Evolutionary conservation across 2,888 invertebrate genomes (phyloP).

Genomic region (Endomychus coccineus): DNA sequence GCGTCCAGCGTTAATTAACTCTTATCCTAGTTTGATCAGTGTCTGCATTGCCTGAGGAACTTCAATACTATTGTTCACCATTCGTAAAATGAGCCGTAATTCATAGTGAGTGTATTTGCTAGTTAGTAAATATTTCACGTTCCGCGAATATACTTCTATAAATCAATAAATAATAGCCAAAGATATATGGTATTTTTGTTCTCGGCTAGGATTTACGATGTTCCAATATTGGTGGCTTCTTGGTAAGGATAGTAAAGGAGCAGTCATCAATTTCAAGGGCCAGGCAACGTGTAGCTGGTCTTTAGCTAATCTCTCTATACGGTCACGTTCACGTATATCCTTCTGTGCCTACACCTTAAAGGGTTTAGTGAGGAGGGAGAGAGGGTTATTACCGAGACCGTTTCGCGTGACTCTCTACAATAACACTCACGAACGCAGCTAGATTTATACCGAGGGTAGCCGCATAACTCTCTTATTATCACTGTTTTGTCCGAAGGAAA

Average conservation of each 20-base stretch:
- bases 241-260: slow-evolving; percentile 16
- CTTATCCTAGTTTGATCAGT: too few relatives aligned
- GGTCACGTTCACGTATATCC: slow-evolving; percentile 25
- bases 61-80: too few relatives aligned
- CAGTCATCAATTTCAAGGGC: slow-evolving; percentile 26
- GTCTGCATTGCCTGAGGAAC: too few relatives aligned
- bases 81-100: too few relatives aligned
- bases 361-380: slow-evolving; percentile 17
- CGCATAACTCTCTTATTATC: slow-evolving; percentile 16
- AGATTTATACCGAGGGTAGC: slow-evolving; percentile 14
- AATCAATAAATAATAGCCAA: slow-evolving; percentile 1
- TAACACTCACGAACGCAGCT: slow-evolving; percentile 14
- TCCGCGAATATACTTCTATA: too few relatives aligned
- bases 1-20: too few relatives aligned
- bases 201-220: slow-evolving; percentile 17
- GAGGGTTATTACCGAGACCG: not conserved
- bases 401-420: slow-evolving; percentile 13
- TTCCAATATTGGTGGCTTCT: slow-evolving; percentile 21
- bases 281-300: slow-evolving; percentile 18
- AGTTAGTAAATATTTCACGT: too few relatives aligned
- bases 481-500: slow-evolving; percentile 1
- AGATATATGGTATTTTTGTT: slow-evolving; percentile 1
- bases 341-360: slow-evolving; percentile 6
- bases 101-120: too few relatives aligned
- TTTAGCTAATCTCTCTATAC: slow-evolving; percentile 22